A percentile compares a stretch with the other conserved stretches of the same genome.
phyloP scores from a whole-genome alignment of 2,888 invertebrate species.

The Proisotoma minuta region DNA sequence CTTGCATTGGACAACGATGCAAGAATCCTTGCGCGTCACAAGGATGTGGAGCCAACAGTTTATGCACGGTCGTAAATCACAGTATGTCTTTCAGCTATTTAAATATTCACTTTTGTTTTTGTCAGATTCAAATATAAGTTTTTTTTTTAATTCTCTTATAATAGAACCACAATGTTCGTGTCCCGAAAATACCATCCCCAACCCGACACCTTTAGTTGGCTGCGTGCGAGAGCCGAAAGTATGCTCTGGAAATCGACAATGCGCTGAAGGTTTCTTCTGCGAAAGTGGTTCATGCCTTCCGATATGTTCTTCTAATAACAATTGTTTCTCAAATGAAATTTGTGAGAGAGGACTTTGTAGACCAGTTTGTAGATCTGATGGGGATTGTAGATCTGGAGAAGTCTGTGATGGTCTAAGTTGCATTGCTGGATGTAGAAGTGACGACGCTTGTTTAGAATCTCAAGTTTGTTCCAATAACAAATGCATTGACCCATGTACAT shows the following conservation, averaged over 20 bases:
- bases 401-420: constrained; percentile 79
- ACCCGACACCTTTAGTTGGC: constrained; percentile 80
- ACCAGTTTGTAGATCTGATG: constrained; percentile 74
- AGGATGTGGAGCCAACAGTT: constrained; percentile 65
- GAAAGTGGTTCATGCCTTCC: constrained; percentile 66
- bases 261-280: constrained; percentile 66
- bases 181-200: constrained; percentile 69
- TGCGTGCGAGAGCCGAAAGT: constrained; percentile 72
- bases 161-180: constrained; percentile 65
- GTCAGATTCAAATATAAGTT: background rate
- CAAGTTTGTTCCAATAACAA: constrained; percentile 72
- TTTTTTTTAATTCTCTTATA: background rate
- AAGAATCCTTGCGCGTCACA: constrained; percentile 36
- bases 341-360: constrained; percentile 76
- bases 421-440: constrained; percentile 71
- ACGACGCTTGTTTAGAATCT: constrained; percentile 68
- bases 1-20: constrained; percentile 50
- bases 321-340: constrained; percentile 77
- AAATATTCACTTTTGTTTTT: background rate
- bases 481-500: constrained; percentile 70
- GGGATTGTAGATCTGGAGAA: constrained; percentile 81
- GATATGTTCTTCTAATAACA: constrained; percentile 68
- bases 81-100: constrained; percentile 44
- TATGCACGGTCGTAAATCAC: constrained; percentile 68
- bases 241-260: constrained; percentile 74